Evolutionary conservation across 1,140 invertebrate genomes (phyloP).

Genomic region (Conus ventricosus): DNA sequence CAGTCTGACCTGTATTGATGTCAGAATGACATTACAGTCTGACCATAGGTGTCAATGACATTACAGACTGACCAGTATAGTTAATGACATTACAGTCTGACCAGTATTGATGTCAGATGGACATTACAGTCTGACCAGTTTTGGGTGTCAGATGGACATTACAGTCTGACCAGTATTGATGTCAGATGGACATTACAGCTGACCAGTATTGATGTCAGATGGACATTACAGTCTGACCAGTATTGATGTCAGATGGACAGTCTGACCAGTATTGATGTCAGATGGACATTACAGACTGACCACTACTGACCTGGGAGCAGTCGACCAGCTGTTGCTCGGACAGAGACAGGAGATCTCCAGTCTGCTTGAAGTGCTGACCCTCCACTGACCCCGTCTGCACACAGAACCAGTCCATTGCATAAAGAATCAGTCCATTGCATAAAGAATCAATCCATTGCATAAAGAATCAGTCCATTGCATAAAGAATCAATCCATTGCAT

Average conservation of each 20-base stretch:
- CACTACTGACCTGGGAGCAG: background rate
- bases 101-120: background rate
- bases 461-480: too few species aligned
- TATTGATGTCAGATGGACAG: background rate
- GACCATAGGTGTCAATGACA: background rate
- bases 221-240: background rate
- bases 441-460: too few species aligned
- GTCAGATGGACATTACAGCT: too few species aligned
- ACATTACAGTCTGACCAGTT: background rate
- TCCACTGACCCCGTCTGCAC: constrained; percentile 89
- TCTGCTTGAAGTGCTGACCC: constrained; percentile 93
- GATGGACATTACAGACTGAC: background rate
- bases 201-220: constrained; percentile 85
- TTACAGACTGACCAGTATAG: constrained; percentile 84
- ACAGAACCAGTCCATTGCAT: background rate
- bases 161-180: too few species aligned
- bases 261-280: background rate
- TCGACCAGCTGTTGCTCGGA: constrained; percentile 90
- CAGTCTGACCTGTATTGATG: background rate
- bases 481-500: too few species aligned
- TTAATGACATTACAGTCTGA: constrained; percentile 70
- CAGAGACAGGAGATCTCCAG: constrained; percentile 89
- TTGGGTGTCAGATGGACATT: background rate
- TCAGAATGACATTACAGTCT: background rate
- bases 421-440: background rate